These are phyloP conservation scores for Operophtera brumata DNA, from an alignment of 2,888 invertebrate species.

Conservation along the genomic window DNA sequence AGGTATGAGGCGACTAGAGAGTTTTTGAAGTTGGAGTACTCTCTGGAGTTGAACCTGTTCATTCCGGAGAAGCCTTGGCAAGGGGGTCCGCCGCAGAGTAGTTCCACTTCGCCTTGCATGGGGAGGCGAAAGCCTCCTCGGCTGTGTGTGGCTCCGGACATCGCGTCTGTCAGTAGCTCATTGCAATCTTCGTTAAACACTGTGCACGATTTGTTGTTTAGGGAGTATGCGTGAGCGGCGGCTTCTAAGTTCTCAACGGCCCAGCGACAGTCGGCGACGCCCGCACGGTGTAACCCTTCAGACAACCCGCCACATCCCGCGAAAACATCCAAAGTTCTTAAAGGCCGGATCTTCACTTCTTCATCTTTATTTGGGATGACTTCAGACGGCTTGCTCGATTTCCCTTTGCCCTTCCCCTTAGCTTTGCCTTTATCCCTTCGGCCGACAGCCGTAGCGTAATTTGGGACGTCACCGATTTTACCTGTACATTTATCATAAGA, in stretches of 20 bases:
- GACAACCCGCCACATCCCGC: conserved; percentile 93
- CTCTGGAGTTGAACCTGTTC: conserved; percentile 92
- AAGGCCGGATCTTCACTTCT: conserved; percentile 62
- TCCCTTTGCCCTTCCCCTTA: conserved; percentile 52
- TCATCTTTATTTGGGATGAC: conserved; percentile 48
- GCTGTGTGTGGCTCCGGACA: conserved; percentile 81
- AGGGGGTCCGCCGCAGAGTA: conserved; percentile 92
- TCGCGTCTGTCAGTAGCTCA: conserved; percentile 83
- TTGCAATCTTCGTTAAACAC: conserved; percentile 94
- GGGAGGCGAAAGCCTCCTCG: conserved; percentile 82
- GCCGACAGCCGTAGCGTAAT: conserved; percentile 80
- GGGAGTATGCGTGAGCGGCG: conserved; percentile 88
- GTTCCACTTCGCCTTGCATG: conserved; percentile 88
- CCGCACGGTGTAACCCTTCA: conserved; percentile 85
- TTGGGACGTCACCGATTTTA: conserved; percentile 82
- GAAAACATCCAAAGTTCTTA: conserved; percentile 89
- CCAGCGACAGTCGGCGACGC: conserved; percentile 86
- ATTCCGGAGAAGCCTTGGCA: conserved; percentile 95
- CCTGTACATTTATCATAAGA: conserved; percentile 81
- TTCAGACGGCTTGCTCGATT: conserved; percentile 68
- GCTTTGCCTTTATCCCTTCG: conserved; percentile 82
- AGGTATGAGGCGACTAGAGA: conserved; percentile 90
- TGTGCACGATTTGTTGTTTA: conserved; percentile 86
- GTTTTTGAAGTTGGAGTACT: conserved; percentile 92
- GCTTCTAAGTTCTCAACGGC: conserved; percentile 89